phyloP scores from a whole-genome alignment of 2,113 vertebrate genomes.

The Zapus hudsonius region DNA sequence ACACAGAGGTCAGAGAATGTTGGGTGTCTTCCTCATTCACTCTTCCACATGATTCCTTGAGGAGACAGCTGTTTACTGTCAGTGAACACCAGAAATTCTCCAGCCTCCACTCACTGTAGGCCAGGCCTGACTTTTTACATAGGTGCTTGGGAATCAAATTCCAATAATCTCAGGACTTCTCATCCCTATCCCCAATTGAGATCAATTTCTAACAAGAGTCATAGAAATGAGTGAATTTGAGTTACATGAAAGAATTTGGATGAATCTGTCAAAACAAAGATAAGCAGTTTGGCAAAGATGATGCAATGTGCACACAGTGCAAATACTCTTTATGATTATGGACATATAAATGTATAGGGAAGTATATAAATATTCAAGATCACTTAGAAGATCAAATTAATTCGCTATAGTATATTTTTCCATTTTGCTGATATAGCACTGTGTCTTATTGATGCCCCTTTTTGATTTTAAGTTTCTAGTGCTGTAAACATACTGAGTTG shows the following conservation, averaged over 20 bases:
- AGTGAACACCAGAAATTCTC: too few species aligned
- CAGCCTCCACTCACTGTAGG: too few species aligned
- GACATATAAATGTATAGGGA: background rate
- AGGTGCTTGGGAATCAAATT: too few species aligned
- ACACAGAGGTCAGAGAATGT: too few species aligned
- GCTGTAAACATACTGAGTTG: background rate
- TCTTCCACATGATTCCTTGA: too few species aligned
- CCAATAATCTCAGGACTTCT: too few species aligned
- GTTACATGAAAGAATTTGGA: background rate
- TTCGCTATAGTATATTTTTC: background rate
- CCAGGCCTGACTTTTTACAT: too few species aligned
- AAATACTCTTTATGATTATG: background rate
- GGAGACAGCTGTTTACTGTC: too few species aligned
- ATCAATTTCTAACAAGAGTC: background rate
- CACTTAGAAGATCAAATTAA: constrained; percentile 7
- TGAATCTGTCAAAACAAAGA: constrained; percentile 2
- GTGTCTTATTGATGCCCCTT: background rate
- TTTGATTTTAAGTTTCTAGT: constrained; percentile 1
- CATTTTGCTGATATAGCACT: background rate
- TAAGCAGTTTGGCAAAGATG: background rate
- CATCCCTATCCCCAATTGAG: background rate
- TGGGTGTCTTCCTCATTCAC: too few species aligned
- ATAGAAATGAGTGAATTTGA: background rate
- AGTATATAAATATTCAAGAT: background rate
- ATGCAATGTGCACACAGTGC: background rate